Percentiles rank a stretch among this genome's conserved stretches.
These are phyloP conservation scores for Mormyrops boulengeri DNA, from an alignment of 2,797 vertebrate genomes.

Conservation along the genomic window DNA sequence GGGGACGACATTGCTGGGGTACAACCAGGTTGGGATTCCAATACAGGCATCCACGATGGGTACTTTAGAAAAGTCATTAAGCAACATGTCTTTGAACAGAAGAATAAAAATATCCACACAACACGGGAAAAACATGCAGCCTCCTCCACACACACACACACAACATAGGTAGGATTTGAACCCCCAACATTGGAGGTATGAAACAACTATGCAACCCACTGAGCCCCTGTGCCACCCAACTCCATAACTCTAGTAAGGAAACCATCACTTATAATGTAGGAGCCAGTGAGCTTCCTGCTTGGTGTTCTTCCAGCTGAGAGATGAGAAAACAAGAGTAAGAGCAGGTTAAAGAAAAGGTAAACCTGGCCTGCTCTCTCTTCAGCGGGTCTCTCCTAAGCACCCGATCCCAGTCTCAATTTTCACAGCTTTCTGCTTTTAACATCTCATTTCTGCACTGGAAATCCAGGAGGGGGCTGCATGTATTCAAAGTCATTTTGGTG, in stretches of 20 bases:
- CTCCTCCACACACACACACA: neutral
- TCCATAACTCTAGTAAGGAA: neutral
- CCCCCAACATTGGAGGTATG: neutral
- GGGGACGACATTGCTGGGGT: neutral
- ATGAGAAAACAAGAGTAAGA: neutral
- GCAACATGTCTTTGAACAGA: neutral
- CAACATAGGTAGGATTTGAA: neutral
- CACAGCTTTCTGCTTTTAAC: conserved; percentile 3
- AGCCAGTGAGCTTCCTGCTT: neutral
- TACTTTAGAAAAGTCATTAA: neutral
- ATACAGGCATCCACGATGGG: neutral
- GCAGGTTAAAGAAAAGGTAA: neutral
- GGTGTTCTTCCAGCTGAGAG: neutral
- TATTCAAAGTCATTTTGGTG: neutral
- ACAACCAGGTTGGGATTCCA: neutral
- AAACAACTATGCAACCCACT: neutral
- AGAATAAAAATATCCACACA: neutral
- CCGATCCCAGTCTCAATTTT: neutral
- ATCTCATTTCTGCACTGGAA: neutral
- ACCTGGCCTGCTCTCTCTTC: neutral
- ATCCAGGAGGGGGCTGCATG: neutral
- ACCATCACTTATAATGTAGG: neutral
- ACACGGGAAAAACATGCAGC: neutral
- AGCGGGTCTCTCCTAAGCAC: neutral
- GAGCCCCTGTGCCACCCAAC: neutral